Percentiles rank a stretch among this genome's conserved stretches.
These are phyloP conservation scores for Araneus ventricosus DNA, from an alignment of 1,140 invertebrate species.

Conservation along the genomic window DNA sequence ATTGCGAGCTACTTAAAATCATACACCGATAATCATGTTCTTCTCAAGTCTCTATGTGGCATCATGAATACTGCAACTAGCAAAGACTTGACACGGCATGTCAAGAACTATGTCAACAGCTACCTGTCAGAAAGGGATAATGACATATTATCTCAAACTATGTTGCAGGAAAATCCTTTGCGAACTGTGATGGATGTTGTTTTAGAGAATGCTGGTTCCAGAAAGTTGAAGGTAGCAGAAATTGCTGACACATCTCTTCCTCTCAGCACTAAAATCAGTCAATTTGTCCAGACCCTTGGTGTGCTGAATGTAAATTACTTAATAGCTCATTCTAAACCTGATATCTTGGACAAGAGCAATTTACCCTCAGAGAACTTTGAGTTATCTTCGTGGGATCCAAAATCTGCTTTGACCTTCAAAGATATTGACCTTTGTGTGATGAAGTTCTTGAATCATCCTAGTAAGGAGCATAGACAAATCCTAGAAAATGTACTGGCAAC, in stretches of 20 bases:
- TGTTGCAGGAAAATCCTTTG: slow-evolving; percentile 68
- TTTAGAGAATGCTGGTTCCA: slow-evolving; percentile 86
- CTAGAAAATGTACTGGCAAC: slow-evolving; percentile 80
- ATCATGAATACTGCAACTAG: slow-evolving; percentile 46
- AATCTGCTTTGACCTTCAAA: slow-evolving; percentile 73
- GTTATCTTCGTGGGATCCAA: slow-evolving; percentile 78
- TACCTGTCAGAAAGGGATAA: slow-evolving; percentile 55
- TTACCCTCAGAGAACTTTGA: slow-evolving; percentile 78
- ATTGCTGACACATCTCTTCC: slow-evolving; percentile 79
- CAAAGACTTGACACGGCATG: slow-evolving; percentile 41
- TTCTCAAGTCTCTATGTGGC: slow-evolving; percentile 58
- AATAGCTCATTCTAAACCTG: slow-evolving; percentile 77
- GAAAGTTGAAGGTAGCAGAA: slow-evolving; percentile 89
- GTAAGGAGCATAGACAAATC: slow-evolving; percentile 79
- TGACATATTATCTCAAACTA: slow-evolving; percentile 65
- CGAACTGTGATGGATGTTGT: no score
- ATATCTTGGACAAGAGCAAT: slow-evolving; percentile 78
- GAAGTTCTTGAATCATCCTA: slow-evolving; percentile 78
- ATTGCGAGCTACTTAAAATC: no score
- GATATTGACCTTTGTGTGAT: slow-evolving; percentile 79
- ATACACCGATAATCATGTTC: no score
- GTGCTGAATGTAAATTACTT: slow-evolving; percentile 80
- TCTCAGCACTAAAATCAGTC: slow-evolving; percentile 77
- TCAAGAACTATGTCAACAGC: slow-evolving; percentile 65
- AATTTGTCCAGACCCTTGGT: slow-evolving; percentile 78